A percentile compares a stretch with the other conserved stretches of the same genome.
phyloP scores from a whole-genome alignment of 2,113 vertebrate species.

The Lathamus discolor region DNA sequence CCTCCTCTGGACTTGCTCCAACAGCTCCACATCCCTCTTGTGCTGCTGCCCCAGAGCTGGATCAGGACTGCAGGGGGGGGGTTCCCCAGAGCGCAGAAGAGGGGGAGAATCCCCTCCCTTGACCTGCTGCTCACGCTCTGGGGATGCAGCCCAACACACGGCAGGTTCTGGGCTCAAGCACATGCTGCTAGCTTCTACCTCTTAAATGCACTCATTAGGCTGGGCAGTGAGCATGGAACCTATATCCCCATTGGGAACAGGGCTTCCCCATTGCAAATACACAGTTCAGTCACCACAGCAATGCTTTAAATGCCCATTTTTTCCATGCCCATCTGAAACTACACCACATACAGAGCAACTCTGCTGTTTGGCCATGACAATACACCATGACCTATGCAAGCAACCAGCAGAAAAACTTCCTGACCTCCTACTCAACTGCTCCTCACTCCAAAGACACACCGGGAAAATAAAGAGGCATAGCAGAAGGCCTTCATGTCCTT shows the following conservation, averaged over 20 bases:
- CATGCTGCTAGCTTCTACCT: not conserved
- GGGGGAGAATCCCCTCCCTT: not conserved
- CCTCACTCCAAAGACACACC: not conserved
- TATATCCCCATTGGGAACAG: rapidly evolving
- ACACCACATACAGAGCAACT: not conserved
- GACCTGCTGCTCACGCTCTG: not conserved
- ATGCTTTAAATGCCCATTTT: not conserved
- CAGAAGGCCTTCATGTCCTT: not conserved
- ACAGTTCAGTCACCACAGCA: not conserved
- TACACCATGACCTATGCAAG: not conserved
- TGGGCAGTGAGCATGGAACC: not conserved
- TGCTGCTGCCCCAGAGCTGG: not conserved
- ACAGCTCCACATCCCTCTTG: not conserved
- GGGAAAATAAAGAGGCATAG: not conserved
- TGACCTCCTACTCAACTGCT: not conserved
- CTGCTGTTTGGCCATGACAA: not conserved
- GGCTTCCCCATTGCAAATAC: not conserved
- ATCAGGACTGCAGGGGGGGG: not conserved
- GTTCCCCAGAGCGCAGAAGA: not conserved
- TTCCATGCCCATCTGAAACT: not conserved
- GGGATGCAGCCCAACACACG: not conserved
- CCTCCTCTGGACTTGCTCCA: too few species aligned
- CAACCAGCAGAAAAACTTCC: not conserved
- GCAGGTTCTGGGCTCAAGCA: not conserved
- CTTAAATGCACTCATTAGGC: not conserved